Base-by-base conservation (phyloP, 1,140 invertebrate species). In the Colletes gigas region DNA sequence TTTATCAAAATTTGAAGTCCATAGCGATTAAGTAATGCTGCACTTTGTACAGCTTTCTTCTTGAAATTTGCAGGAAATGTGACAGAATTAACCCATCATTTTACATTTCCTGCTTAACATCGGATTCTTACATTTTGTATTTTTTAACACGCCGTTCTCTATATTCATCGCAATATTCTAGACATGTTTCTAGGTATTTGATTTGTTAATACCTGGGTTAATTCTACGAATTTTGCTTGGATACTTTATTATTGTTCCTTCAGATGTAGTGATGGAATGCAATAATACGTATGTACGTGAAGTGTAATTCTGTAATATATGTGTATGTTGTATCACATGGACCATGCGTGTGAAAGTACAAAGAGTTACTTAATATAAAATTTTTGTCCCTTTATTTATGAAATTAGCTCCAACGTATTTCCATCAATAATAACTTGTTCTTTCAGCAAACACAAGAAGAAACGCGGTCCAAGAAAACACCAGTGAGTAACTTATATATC, bases 361-460 rank as follows among this genome's bases (percentile, higher is more conserved):
- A 52, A 66, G 65, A 66, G 41, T 60, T 50, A 50, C 39, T 73
- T 30, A 66, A 73, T 54, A 71, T 68, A 6, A 80, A 80, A 85
- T 88, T 85, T 84, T 88, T 83, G 82, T 88, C 81, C 78, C 76
- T 83, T 87, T 81, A 78, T 54, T 67, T 70, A 57, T 21, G 19
- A 78, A 68, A 63, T 62, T 83, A 84, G 79, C 85, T 81, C 79
- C 74, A 54, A 83, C 71, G 39, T 69, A 82, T 84, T 84, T 86
- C 83, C 82, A 81, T 75, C 71, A 87, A 85, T 75, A 73, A 54
- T 21, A 85, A 79, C 44, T 92, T 90, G 87, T 91, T 84, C 82
- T 92, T 92, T 90, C 90, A 93, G 92, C 83, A 93, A 93, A 77
- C 91, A 90, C 81, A 93, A 93, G 88, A 93, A 93, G 87, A 93